Evolutionary conservation across 2,888 invertebrate species (phyloP), one percentile per base, ranked within the genome.

Genomic region (Lomographa bimaculata): DNA sequence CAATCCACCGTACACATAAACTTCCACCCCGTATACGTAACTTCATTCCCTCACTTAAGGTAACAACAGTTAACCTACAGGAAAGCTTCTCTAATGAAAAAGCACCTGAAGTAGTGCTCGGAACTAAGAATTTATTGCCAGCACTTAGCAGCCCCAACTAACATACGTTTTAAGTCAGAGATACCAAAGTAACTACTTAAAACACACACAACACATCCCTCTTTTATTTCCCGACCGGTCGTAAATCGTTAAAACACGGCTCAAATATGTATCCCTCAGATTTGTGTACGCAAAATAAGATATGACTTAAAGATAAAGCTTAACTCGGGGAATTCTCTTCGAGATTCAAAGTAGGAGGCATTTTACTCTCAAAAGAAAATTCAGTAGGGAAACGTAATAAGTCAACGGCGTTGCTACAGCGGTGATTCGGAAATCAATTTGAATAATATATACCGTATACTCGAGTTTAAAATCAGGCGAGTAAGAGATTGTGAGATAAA

Each of bases 71-170:
- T 65, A 58, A 57, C 58, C 59, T 58, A 59, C 57, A 59, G 60
- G 54, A 48, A 71, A 66, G 64, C 67, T 62, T 60, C 56, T 59
- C 64, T 73, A 79, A 79, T 76, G 76, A 76, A 75, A 73, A 75
- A 73, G 64, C 67, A 80, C 79, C 79, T 82, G 73, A 72, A 75
- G 70, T 68, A 71, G 65, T 69, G 65, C 70, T 67, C 60, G 64
- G 64, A 57, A 61, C 53, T 63, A 64, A 62, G 64, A 78, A 83
- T 83, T 83, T 83, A 83, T 82, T 67, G 71, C 70, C 46, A 65
- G 78, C 80, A 83, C 82, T 83, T 82, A 82, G 73, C 67, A 64
- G 65, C 65, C 70, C 67, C 60, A 51, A 52, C 56, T 62, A 70
- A 65, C 66, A 66, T 59, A 71, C 66, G 62, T 67, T 62, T 74